Conservation (phyloP, 2,113 vertebrate genomes). For the Riparia riparia region DNA sequence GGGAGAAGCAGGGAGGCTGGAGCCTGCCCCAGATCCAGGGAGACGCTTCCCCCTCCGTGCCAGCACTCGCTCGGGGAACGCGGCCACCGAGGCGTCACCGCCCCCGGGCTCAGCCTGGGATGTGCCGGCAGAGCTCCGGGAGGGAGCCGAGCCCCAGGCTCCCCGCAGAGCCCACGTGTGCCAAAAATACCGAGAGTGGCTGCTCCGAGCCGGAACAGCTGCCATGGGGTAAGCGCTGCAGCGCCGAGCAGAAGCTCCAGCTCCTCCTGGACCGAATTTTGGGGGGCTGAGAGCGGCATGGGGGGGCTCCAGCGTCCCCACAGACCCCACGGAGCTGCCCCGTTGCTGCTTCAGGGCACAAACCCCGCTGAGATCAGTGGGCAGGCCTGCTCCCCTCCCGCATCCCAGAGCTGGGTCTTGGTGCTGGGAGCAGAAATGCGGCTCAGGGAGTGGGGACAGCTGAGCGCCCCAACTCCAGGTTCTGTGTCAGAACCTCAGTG, state of each 20-base stretch:
- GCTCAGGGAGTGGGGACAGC: background rate
- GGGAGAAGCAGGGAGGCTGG: background rate
- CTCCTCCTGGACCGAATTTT: rapidly evolving
- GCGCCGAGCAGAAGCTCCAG: background rate
- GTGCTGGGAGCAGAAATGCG: rapidly evolving
- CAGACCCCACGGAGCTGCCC: background rate
- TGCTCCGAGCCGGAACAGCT: background rate
- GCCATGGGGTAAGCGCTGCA: rapidly evolving
- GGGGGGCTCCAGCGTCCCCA: background rate
- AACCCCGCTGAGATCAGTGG: rapidly evolving
- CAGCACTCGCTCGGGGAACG: background rate
- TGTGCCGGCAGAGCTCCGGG: background rate
- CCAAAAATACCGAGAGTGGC: background rate
- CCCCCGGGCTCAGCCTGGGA: background rate
- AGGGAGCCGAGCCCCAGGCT: background rate
- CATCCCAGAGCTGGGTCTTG: background rate
- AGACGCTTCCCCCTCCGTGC: background rate
- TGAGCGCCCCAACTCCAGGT: background rate
- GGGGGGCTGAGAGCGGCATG: background rate
- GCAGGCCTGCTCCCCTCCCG: background rate
- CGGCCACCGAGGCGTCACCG: background rate
- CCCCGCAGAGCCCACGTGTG: background rate
- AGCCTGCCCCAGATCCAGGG: conserved; percentile 36
- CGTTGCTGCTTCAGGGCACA: rapidly evolving
- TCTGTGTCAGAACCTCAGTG: rapidly evolving